A percentile compares a stretch with the other conserved stretches of the same genome.
Conservation (phyloP, 2,113 vertebrate species). For the Lagenorhynchus albirostris region DNA sequence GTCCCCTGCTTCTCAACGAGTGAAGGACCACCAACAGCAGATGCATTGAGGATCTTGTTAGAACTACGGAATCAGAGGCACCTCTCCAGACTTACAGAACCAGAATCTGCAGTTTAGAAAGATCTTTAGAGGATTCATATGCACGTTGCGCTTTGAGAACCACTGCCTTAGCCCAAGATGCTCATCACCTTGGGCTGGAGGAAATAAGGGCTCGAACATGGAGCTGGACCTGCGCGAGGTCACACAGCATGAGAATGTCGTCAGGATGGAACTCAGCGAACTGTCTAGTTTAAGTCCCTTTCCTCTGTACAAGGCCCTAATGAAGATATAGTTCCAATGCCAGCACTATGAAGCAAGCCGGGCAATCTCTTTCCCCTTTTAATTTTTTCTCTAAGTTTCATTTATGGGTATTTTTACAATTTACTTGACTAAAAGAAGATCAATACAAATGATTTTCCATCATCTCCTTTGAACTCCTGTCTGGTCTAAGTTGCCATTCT, state of each 20-base stretch:
- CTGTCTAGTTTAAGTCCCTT: background rate
- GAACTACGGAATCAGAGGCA: background rate
- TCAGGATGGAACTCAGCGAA: background rate
- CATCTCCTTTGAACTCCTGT: background rate
- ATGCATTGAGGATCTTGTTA: background rate
- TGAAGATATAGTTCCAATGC: background rate
- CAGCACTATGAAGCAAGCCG: background rate
- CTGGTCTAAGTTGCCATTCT: background rate
- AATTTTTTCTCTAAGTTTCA: constrained; percentile 18
- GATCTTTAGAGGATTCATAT: background rate
- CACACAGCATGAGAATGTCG: background rate
- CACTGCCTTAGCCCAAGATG: background rate
- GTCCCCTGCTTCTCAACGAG: background rate
- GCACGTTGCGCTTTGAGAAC: background rate
- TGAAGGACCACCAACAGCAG: background rate
- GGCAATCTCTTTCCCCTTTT: background rate
- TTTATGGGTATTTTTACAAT: background rate
- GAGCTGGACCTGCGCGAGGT: background rate
- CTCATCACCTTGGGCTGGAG: background rate
- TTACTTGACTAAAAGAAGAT: constrained; percentile 32
- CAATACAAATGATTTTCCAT: background rate
- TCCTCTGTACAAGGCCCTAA: background rate
- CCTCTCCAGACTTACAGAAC: background rate
- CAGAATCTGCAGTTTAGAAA: background rate
- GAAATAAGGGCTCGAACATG: background rate